phyloP scores from a whole-genome alignment of 2,888 invertebrate species.

The Chymomyza caudatula region DNA sequence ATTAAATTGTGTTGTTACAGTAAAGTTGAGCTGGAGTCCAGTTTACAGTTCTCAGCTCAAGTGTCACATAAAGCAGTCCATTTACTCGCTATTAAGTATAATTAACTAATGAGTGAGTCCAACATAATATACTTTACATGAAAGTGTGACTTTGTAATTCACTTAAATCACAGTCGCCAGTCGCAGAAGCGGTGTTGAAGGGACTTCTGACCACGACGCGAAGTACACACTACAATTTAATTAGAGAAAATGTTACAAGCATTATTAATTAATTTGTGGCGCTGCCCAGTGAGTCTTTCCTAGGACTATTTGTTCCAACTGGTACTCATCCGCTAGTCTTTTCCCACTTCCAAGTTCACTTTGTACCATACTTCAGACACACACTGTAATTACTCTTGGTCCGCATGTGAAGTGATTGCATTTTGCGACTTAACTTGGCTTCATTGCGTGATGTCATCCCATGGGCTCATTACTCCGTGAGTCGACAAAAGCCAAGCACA shows the following conservation, averaged over 20 bases:
- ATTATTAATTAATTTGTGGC: constrained; percentile 57
- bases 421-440: background rate
- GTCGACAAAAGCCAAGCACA: background rate
- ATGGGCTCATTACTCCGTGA: constrained; percentile 3
- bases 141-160: constrained; percentile 10
- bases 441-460: constrained; percentile 27
- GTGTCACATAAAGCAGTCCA: background rate
- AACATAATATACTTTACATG: background rate
- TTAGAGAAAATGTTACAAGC: constrained; percentile 50
- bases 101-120: background rate
- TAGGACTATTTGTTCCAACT: background rate
- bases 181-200: background rate
- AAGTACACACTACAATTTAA: constrained; percentile 34
- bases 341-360: background rate
- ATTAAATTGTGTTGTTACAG: constrained; percentile 11
- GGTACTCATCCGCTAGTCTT: background rate
- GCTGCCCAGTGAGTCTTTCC: background rate
- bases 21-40: background rate
- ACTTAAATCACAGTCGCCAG: constrained; percentile 20
- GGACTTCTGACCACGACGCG: background rate
- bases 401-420: constrained; percentile 42
- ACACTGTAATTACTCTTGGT: constrained; percentile 42
- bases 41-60: background rate
- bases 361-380: constrained; percentile 26
- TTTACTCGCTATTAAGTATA: background rate